Evolutionary conservation across 2,113 vertebrate species (phyloP).

Genomic region (Odobenus rosmarus): DNA sequence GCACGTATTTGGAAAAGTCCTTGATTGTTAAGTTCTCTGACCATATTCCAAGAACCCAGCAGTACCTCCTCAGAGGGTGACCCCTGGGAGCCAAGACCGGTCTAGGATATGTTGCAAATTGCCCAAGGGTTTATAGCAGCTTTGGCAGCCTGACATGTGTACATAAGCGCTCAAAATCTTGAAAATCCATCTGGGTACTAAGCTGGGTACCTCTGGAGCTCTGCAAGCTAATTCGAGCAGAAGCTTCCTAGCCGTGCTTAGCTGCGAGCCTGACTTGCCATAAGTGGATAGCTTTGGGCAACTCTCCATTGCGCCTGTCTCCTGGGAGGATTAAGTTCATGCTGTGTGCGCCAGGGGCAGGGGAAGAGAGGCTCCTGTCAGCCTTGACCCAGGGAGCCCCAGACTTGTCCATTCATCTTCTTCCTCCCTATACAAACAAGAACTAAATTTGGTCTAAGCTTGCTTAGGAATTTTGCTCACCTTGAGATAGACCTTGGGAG

Average conservation of each 20-base stretch:
- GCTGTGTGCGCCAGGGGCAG: not conserved
- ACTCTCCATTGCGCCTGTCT: not conserved
- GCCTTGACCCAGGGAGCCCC: not conserved
- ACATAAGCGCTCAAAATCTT: constrained; percentile 23
- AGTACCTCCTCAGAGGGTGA: constrained; percentile 17
- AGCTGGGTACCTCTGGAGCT: not conserved
- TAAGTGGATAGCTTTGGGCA: not conserved
- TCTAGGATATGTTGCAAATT: constrained; percentile 48
- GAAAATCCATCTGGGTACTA: constrained; percentile 18
- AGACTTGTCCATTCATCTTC: not conserved
- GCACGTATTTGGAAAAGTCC: constrained; percentile 67
- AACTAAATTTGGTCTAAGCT: not conserved
- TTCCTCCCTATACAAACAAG: not conserved
- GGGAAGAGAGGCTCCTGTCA: not conserved
- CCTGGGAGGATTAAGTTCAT: not conserved
- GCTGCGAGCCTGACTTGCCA: not conserved
- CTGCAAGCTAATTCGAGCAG: not conserved
- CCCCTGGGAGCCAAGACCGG: not conserved
- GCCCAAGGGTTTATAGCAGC: constrained; percentile 13
- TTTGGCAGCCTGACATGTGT: not conserved
- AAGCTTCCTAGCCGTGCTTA: not conserved
- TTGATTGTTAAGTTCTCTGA: constrained; percentile 47
- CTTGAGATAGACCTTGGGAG: not conserved
- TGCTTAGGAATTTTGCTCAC: not conserved
- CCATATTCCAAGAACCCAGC: constrained; percentile 54